Conservation (phyloP, 2,113 vertebrate species). For the Falco punctatus region DNA sequence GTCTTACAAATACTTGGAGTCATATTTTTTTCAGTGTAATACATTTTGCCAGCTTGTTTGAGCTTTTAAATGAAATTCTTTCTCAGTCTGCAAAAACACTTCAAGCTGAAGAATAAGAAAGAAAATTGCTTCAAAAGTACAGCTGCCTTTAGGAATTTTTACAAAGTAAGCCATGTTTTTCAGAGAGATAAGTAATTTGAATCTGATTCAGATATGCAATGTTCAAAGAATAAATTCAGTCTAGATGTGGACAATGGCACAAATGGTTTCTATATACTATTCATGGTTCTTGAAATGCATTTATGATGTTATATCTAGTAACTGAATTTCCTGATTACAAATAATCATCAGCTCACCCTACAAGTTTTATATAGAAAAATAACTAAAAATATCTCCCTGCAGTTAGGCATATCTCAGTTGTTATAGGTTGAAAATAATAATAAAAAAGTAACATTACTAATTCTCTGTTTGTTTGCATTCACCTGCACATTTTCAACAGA, state of each 20-base stretch:
- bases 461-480: not conserved
- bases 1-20: not conserved
- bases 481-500: not conserved
- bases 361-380: not conserved
- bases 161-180: not conserved
- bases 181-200: conserved; percentile 23
- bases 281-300: not conserved
- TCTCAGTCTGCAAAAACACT: conserved; percentile 5
- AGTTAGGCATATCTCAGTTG: not conserved
- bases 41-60: conserved; percentile 8
- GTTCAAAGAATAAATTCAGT: conserved; percentile 40
- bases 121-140: conserved; percentile 27
- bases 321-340: not conserved
- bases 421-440: not conserved
- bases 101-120: not conserved
- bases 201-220: conserved; percentile 28
- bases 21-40: not conserved
- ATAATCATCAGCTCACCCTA: not conserved
- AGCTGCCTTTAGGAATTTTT: conserved; percentile 14
- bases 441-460: not conserved
- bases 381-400: not conserved
- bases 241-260: not conserved
- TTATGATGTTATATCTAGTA: not conserved
- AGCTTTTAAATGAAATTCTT: conserved; percentile 16
- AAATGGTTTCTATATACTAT: not conserved